Conservation (phyloP, 1,140 invertebrate genomes). For the Hormaphis cornu region DNA sequence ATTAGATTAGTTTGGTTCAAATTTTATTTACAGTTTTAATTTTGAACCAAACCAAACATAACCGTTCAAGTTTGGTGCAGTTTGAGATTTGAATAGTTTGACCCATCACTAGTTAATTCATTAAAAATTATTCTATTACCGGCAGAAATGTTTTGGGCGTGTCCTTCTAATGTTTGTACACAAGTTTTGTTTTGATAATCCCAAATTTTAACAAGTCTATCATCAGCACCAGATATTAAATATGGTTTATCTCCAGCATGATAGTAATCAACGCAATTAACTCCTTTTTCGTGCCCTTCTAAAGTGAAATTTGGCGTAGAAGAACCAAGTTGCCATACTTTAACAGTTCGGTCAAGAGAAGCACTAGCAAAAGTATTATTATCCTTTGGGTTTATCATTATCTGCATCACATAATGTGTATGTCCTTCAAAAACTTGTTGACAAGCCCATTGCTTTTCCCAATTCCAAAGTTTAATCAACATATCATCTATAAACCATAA, state of each 20-base stretch:
- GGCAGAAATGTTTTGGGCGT: conserved; percentile 89
- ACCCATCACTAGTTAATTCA: too few species aligned
- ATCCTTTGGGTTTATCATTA: conserved; percentile 99
- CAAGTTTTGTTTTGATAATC: conserved; percentile 99
- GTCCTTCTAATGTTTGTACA: conserved; percentile 95
- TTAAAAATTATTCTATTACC: conserved; percentile 35
- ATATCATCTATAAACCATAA: conserved; percentile 73
- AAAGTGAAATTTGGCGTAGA: conserved; percentile 95
- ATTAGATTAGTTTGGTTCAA: too few species aligned
- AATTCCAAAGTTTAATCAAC: conserved; percentile 99
- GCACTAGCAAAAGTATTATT: conserved; percentile 99
- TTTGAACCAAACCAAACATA: too few species aligned
- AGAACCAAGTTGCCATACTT: conserved; percentile 96
- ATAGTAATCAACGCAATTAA: conserved; percentile 99
- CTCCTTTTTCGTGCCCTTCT: conserved; percentile 97
- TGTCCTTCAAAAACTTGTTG: conserved; percentile 98
- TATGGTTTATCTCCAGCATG: conserved; percentile 99
- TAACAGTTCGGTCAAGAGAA: conserved; percentile 92
- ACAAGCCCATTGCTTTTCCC: conserved; percentile 95
- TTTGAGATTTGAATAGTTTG: too few species aligned
- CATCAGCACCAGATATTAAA: conserved; percentile 96
- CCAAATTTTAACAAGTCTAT: conserved; percentile 97
- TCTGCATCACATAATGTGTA: conserved; percentile 99
- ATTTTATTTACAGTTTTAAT: too few species aligned
- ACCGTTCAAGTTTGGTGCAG: too few species aligned